Evolutionary conservation across 2,113 vertebrate species (phyloP).

Genomic region (Lepidothrix coronata): DNA sequence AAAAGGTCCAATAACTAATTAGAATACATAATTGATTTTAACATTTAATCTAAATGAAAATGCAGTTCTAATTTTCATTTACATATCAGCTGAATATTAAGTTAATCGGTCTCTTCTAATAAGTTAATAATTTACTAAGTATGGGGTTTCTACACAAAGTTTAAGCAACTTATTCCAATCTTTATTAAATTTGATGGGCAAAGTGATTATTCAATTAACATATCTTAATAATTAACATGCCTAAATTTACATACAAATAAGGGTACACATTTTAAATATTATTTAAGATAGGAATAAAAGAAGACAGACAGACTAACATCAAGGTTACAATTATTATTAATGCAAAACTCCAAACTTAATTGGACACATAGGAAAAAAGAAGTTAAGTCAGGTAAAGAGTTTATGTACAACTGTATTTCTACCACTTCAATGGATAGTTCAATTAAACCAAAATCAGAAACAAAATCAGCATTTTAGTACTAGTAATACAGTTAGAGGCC

Average conservation of each 20-base stretch:
- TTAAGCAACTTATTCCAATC: conserved; percentile 27
- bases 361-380: not conserved
- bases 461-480: not conserved
- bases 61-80: conserved; percentile 25
- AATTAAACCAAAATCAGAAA: not conserved
- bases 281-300: not conserved
- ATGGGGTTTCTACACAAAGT: not conserved
- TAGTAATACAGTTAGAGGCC: not conserved
- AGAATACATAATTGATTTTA: conserved; percentile 43
- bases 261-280: not conserved
- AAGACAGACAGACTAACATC: not conserved
- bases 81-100: conserved; percentile 44
- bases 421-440: not conserved
- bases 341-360: not conserved
- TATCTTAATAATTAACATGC: not conserved
- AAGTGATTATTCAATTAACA: conserved; percentile 36
- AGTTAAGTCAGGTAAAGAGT: not conserved
- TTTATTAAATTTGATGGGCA: conserved; percentile 38
- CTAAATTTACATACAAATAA: conserved; percentile 26
- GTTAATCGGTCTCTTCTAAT: not conserved
- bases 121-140: conserved; percentile 29
- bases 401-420: not conserved
- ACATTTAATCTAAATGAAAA: conserved; percentile 58
- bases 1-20: not conserved
- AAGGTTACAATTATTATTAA: not conserved